Conservation (phyloP, 2,888 invertebrate species). For the Ectemnius continuus region DNA sequence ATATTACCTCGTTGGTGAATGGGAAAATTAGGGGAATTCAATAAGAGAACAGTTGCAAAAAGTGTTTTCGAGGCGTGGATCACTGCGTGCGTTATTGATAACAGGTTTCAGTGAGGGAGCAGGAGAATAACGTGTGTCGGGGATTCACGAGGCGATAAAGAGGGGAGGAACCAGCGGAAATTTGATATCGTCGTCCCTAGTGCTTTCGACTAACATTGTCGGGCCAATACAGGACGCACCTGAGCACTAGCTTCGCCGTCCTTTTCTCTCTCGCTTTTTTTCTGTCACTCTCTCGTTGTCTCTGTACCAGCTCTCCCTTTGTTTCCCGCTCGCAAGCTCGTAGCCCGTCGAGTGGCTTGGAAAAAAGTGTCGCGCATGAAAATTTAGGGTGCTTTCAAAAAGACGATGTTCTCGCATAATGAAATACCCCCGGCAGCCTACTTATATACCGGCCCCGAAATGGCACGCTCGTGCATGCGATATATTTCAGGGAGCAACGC, state of each 20-base stretch:
- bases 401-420: slow-evolving; percentile 52
- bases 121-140: slow-evolving; percentile 21
- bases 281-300: slow-evolving; percentile 21
- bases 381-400: slow-evolving; percentile 65
- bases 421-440: slow-evolving; percentile 46
- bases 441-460: slow-evolving; percentile 30
- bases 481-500: slow-evolving; percentile 29
- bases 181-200: slow-evolving; percentile 62
- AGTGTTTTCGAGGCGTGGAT: too few species aligned
- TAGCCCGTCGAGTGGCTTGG: slow-evolving; percentile 37
- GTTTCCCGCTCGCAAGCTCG: slow-evolving; percentile 26
- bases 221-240: slow-evolving; percentile 56
- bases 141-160: slow-evolving; percentile 41
- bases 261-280: slow-evolving; percentile 28
- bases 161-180: slow-evolving; percentile 43
- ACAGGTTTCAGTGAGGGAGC: slow-evolving; percentile 16
- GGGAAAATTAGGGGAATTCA: too few species aligned
- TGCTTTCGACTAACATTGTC: slow-evolving; percentile 49
- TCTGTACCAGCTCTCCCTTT: slow-evolving; percentile 23
- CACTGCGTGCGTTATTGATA: slow-evolving; percentile 22
- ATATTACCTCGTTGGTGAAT: too few species aligned
- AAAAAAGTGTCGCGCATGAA: slow-evolving; percentile 58
- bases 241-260: slow-evolving; percentile 51
- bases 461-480: slow-evolving; percentile 21
- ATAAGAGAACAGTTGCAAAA: too few species aligned